Base-by-base conservation (phyloP, 1,140 invertebrate species). In the Pomacea maculata region DNA sequence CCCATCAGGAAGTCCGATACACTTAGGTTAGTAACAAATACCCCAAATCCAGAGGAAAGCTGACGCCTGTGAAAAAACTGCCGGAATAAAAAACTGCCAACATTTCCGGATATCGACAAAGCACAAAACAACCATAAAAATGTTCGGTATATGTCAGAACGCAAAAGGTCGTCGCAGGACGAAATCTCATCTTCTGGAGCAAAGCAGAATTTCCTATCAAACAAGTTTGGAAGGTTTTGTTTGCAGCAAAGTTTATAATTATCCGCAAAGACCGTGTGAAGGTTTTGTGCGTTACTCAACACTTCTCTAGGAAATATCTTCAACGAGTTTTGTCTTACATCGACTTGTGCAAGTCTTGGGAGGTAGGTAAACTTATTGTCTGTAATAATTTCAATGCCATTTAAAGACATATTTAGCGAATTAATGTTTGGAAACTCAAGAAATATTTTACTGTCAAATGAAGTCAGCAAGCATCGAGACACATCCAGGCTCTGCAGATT, bases 131-230 rank as follows among this genome's bases (percentile, higher is more conserved):
- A 34, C 86, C 85, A 87, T 0, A 87, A 70, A 7, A 72, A 77
- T 12, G 81, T 75, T 6, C 83, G 72, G 6, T 85, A 80, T 29
- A 82, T 15, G 34, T 75, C 64, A 25, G 75, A 73, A n/a, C 77
- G 67, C 63, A 87, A 80, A n/a, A 87, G 73, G 63, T 87, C 79
- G 19, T 75, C 73, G 77, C 86, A 87, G 14, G 86, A 87, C 8
- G 86, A 87, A 34, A 87, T 75, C 61, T 83, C 81, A 34, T 82
- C 78, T 11, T 70, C 64, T 1, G 81, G 81, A 15, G 81, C 77
- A 54, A 75, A 54, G 29, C 81, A 82, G 1, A 34, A n/a, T 14
- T 7, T 19, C 21, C 17, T 45, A 52, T 73, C 19, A 17, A 84
- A 76, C 10, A 68, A 21, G 9, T 55, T 4, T 29, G 83, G 82